These are phyloP conservation scores for Chirona hameri DNA, from an alignment of 2,888 invertebrate species.

Conservation along the genomic window DNA sequence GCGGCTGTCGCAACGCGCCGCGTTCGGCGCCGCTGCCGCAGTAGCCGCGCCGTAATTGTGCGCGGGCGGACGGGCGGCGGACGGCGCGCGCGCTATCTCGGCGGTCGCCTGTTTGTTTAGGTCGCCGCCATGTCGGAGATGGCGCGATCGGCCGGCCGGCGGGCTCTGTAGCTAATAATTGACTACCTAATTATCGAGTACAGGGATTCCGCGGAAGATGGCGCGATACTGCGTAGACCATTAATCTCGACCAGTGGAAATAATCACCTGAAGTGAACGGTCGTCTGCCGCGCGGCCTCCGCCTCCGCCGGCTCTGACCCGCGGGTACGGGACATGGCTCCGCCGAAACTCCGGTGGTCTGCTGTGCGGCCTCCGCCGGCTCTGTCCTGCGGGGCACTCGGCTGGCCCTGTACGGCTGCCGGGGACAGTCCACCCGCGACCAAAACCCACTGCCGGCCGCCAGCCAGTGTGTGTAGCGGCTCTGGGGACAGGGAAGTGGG, in stretches of 20 bases:
- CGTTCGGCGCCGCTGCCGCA: background rate
- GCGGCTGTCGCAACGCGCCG: background rate
- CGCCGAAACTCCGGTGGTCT: no score
- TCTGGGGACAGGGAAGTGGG: no score
- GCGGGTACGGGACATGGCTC: no score
- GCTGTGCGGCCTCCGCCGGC: background rate
- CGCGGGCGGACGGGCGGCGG: background rate
- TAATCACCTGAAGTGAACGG: conserved; percentile 28
- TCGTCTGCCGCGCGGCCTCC: background rate
- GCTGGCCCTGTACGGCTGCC: no score
- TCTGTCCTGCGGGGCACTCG: background rate
- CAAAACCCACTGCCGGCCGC: no score
- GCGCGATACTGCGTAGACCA: background rate
- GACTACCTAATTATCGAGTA: conserved; percentile 28
- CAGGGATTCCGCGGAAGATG: conserved; percentile 24
- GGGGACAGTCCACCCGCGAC: no score
- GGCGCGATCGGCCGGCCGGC: background rate
- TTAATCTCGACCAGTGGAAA: conserved; percentile 29
- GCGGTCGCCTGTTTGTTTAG: background rate
- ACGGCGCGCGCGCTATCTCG: conserved; percentile 27
- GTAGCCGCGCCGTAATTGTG: background rate
- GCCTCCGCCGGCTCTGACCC: background rate
- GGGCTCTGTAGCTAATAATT: conserved; percentile 13
- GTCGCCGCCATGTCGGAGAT: conserved; percentile 13
- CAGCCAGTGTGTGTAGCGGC: no score